Conservation (phyloP, 2,888 invertebrate genomes). For the Drymonia ruficornis region DNA sequence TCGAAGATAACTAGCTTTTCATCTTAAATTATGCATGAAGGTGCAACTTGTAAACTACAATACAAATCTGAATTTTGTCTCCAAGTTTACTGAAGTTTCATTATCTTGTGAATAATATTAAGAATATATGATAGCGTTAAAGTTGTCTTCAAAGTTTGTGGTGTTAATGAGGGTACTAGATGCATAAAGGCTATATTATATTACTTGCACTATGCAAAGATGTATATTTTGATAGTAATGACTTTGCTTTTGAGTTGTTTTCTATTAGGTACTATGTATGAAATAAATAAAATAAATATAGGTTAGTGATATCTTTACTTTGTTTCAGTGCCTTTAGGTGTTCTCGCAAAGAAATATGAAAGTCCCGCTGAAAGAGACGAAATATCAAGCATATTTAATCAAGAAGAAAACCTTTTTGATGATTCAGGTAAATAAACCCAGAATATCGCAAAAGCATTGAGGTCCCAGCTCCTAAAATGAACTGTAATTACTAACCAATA, state of each 20-base stretch:
- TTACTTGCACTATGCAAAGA: background rate
- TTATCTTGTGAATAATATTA: conserved; percentile 23
- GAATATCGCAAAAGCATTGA: background rate
- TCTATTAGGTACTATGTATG: background rate
- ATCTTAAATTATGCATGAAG: background rate
- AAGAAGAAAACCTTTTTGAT: conserved; percentile 53
- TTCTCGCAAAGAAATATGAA: conserved; percentile 91
- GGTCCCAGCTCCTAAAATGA: too few species aligned
- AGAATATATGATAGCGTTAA: conserved; percentile 32
- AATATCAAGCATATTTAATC: conserved; percentile 45
- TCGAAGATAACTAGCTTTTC: background rate
- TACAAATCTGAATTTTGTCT: conserved; percentile 38
- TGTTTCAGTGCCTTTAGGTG: conserved; percentile 90
- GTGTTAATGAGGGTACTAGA: conserved; percentile 10
- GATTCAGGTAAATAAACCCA: conserved; percentile 56
- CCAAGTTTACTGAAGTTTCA: conserved; percentile 26
- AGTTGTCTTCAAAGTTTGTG: conserved; percentile 21
- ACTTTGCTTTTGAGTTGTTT: background rate
- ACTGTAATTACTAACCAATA: too few species aligned
- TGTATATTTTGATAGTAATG: background rate
- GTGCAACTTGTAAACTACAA: conserved; percentile 36
- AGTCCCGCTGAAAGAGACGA: conserved; percentile 90
- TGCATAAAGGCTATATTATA: conserved; percentile 7
- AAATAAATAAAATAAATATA: background rate
- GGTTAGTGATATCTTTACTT: conserved; percentile 7